Evolutionary conservation across 2,888 invertebrate species (phyloP).

Genomic region (Hyppa rectilinea): DNA sequence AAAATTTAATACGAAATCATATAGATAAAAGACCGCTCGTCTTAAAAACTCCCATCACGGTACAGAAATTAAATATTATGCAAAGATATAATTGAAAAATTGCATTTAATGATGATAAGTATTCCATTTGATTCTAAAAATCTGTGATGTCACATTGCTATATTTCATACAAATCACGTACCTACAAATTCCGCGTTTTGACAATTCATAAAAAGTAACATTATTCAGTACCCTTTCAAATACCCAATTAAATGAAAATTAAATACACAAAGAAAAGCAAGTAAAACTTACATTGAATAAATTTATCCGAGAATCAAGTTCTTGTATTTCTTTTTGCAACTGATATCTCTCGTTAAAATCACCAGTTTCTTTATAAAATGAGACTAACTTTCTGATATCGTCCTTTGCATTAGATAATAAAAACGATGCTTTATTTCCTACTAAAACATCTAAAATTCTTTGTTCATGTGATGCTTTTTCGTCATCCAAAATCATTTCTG

Average conservation of each 20-base stretch:
- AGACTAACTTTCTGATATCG: conserved; percentile 62
- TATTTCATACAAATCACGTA: no score
- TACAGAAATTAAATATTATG: no score
- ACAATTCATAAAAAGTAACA: no score
- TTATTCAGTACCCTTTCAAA: no score
- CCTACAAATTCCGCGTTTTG: no score
- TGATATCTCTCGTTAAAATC: conserved; percentile 19
- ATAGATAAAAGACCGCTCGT: no score
- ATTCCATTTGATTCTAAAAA: no score
- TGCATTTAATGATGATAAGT: no score
- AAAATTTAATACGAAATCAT: no score
- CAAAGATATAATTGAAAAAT: no score
- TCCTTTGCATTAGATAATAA: conserved; percentile 64
- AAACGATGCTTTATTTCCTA: conserved; percentile 65
- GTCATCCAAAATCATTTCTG: conserved; percentile 73
- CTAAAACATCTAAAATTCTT: conserved; percentile 28
- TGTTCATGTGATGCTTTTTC: conserved; percentile 60
- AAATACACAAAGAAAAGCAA: neutral
- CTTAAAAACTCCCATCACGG: no score
- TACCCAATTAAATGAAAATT: neutral
- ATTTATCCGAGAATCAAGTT: conserved; percentile 68
- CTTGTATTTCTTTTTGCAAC: conserved; percentile 53
- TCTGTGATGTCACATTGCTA: no score
- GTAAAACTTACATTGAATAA: conserved; percentile 74
- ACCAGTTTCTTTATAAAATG: conserved; percentile 39